phyloP scores from a whole-genome alignment of 2,113 vertebrate species.

The Pangasianodon hypophthalmus region DNA sequence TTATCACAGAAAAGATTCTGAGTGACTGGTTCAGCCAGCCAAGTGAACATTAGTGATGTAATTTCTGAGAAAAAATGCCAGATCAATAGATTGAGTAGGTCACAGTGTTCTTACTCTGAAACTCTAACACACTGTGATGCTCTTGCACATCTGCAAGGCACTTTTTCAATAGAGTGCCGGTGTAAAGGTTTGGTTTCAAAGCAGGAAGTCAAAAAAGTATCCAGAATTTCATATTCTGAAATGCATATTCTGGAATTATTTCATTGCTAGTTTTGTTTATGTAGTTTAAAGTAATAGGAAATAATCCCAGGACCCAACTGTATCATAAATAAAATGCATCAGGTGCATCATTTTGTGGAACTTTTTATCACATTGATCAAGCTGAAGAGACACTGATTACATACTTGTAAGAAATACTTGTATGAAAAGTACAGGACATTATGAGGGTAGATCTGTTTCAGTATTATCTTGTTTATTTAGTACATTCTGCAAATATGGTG shows the following conservation, averaged over 20 bases:
- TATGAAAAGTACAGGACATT: neutral
- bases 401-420: neutral
- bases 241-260: neutral
- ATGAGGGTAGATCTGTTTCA: neutral
- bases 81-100: conserved; percentile 30
- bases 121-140: neutral
- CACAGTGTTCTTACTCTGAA: neutral
- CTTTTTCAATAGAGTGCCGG: neutral
- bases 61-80: conserved; percentile 31
- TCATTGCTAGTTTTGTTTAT: neutral
- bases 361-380: conserved; percentile 7
- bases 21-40: conserved; percentile 1
- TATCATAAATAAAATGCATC: neutral
- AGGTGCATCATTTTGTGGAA: neutral
- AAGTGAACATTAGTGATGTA: conserved; percentile 1
- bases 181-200: neutral
- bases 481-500: neutral
- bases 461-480: neutral
- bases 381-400: neutral
- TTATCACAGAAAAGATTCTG: conserved; percentile 30
- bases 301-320: neutral
- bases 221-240: neutral
- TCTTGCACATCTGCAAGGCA: neutral
- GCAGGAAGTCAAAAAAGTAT: neutral
- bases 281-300: neutral